These are phyloP conservation scores for Ceratosolen fusciceps DNA, from an alignment of 1,140 invertebrate genomes.

Conservation along the genomic window DNA sequence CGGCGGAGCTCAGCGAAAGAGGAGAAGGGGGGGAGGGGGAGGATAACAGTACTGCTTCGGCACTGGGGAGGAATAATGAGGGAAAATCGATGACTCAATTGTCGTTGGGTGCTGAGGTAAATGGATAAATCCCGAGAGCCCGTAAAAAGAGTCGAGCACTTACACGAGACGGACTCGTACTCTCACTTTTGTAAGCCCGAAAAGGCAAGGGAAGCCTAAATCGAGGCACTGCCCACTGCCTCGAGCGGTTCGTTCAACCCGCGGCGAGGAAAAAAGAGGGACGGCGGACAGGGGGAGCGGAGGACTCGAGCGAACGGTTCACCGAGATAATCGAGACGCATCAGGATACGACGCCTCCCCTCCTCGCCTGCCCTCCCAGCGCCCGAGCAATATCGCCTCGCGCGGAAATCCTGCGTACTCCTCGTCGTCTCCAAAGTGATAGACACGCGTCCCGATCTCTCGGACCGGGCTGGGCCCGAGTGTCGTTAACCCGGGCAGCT, in stretches of 20 bases:
- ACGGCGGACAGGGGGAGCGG: too few species aligned
- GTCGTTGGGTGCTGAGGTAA: too few species aligned
- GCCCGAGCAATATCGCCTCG: conserved; percentile 16
- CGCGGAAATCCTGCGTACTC: conserved; percentile 45
- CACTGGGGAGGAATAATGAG: too few species aligned
- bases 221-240: not conserved
- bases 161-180: not conserved
- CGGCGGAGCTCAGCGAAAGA: too few species aligned
- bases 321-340: conserved; percentile 1
- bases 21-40: too few species aligned
- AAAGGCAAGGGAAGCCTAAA: conserved; percentile 4
- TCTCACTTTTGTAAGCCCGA: not conserved
- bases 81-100: not conserved
- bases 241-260: not conserved
- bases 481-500: conserved; percentile 41
- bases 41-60: too few species aligned
- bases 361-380: too few species aligned
- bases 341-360: conserved; percentile 6
- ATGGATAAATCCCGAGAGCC: not conserved
- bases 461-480: not conserved
- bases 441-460: conserved; percentile 16
- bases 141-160: not conserved
- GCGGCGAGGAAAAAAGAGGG: not conserved
- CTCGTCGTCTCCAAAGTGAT: not conserved
- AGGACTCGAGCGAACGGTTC: not conserved